Evolutionary conservation across 2,113 vertebrate genomes (phyloP), one percentile per base, ranked within the genome.

Genomic region (Cettia cetti): DNA sequence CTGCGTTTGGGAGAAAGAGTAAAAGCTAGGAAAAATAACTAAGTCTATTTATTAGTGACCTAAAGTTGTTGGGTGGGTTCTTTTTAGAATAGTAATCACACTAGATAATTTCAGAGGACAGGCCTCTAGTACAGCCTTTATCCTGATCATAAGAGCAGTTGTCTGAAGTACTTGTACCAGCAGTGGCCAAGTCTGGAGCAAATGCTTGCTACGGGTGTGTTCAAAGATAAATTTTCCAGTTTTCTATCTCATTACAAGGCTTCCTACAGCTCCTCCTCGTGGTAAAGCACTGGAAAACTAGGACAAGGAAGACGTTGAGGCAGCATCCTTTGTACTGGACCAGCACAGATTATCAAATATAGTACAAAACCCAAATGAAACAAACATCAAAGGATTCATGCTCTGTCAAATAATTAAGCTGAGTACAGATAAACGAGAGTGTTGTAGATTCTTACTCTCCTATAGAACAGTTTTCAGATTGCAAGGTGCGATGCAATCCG

Each of bases 261-360:
- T 26, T 70, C 9, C 45, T 60, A 26, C n/a, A 94, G 86, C 84
- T 90, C 95, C 92, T 86, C 86, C 92, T 92, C 27, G 71, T 91
- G 94, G 70, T 47, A 68, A 69, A 85, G 45, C 47, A 4, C 28
- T 59, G 57, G 64, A 56, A 74, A 86, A 87, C 0, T 15, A 92
- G 42, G 23, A 50, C 27, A 20, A 82, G 42, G 17, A 54, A 42
- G n/a, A 20, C 4, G 1, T 6, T 45, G 26, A 75, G 47, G 33
- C 0, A 0, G 26, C 22, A 18, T 47, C 26, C 35, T 86, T 57
- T 39, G 10, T 44, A 23, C 28, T 59, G 42, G 31, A 57, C 21
- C 44, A 74, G 17, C 7, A 24, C 23, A 56, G 21, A 28, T 56
- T 52, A 63, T 50, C 13, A 69, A 75, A 79, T 26, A 19, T 5